Evolutionary conservation across 2,113 vertebrate genomes (phyloP).

Genomic region (Probosciger aterrimus): DNA sequence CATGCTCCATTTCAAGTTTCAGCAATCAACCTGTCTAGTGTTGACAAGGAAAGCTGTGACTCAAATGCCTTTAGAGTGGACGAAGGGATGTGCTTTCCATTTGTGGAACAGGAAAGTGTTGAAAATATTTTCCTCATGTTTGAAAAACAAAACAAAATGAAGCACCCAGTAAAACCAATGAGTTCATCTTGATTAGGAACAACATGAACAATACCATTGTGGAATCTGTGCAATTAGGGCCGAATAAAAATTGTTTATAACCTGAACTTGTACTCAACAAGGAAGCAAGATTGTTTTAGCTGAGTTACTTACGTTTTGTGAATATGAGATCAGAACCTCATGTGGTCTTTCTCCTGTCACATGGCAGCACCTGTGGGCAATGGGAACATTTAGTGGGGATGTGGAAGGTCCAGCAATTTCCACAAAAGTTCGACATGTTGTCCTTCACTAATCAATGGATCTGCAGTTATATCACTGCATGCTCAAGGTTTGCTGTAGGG

Average conservation of each 20-base stretch:
- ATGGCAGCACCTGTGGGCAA: background rate
- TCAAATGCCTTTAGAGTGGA: background rate
- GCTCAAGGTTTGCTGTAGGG: background rate
- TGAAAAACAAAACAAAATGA: background rate
- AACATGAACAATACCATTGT: background rate
- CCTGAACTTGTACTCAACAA: background rate
- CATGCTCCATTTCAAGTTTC: background rate
- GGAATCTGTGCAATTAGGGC: background rate
- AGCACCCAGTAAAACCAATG: background rate
- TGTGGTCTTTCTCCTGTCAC: slow-evolving; percentile 1
- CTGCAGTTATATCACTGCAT: background rate
- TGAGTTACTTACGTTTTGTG: slow-evolving; percentile 20
- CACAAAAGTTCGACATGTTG: background rate
- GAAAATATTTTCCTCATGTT: background rate
- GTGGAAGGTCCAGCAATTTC: background rate
- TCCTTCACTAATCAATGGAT: slow-evolving; percentile 2
- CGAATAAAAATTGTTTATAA: slow-evolving; percentile 28
- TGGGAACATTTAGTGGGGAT: background rate
- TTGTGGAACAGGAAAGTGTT: background rate
- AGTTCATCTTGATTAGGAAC: background rate
- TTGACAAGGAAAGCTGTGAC: background rate
- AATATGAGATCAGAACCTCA: background rate
- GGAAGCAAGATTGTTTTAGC: background rate
- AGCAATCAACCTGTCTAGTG: background rate
- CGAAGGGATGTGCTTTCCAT: background rate